Evolutionary conservation across 2,888 invertebrate genomes (phyloP).

Genomic region (Heliconius erato): DNA sequence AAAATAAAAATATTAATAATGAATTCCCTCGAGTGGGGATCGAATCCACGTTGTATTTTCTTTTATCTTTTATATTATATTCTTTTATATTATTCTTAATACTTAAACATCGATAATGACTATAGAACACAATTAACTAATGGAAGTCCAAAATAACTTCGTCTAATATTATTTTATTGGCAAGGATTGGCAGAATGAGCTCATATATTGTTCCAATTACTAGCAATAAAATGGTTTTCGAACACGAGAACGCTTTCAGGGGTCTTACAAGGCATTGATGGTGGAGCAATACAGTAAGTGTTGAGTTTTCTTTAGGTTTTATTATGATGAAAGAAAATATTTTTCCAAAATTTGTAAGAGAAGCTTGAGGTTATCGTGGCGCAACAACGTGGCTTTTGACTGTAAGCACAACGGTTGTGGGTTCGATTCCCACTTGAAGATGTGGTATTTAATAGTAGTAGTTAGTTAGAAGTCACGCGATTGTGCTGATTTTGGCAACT

Average conservation of each 20-base stretch:
- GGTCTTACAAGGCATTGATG: constrained; percentile 33
- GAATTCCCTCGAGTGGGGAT: too few relatives aligned
- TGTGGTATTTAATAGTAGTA: not conserved
- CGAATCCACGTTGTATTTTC: not conserved
- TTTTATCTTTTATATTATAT: not conserved
- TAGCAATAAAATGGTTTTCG: constrained; percentile 52
- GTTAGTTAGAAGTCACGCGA: too few relatives aligned
- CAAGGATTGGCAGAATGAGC: constrained; percentile 39
- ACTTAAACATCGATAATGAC: not conserved
- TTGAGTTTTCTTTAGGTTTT: constrained; percentile 5
- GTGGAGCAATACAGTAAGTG: constrained; percentile 17
- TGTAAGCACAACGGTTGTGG: not conserved
- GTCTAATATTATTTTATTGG: constrained; percentile 45
- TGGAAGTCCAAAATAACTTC: constrained; percentile 37
- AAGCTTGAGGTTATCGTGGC: not conserved
- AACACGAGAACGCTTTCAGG: constrained; percentile 55
- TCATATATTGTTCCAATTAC: constrained; percentile 52
- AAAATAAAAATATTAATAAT: too few relatives aligned
- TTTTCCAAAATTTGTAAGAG: not conserved
- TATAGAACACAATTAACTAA: constrained; percentile 34
- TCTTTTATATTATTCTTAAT: too few relatives aligned
- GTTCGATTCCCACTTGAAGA: not conserved
- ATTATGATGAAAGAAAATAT: not conserved
- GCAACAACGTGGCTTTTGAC: not conserved
- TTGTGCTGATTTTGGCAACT: not conserved